Conservation (phyloP, 2,888 invertebrate genomes). For the Eucriotettix oculatus region DNA sequence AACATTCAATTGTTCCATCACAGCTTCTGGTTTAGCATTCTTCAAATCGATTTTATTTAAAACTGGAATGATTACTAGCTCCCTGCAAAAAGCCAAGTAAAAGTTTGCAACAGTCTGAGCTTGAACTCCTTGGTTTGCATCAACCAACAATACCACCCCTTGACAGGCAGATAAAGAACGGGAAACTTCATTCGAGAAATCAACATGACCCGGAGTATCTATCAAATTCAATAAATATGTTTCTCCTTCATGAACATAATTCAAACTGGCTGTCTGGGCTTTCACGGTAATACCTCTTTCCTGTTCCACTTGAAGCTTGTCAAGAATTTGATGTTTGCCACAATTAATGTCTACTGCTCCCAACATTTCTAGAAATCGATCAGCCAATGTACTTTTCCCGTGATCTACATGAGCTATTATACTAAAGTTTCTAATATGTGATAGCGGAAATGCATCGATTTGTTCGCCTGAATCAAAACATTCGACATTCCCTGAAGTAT, state of each 20-base stretch:
- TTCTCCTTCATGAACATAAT: conserved; percentile 49
- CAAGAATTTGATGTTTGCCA: conserved; percentile 54
- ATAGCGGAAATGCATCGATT: conserved; percentile 17
- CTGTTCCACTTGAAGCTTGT: conserved; percentile 70
- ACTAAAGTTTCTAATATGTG: conserved; percentile 73
- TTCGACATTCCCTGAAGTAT: no score
- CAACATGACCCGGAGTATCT: conserved; percentile 97
- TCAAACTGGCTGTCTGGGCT: conserved; percentile 85
- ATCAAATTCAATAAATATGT: conserved; percentile 82
- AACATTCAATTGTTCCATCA: conserved; percentile 57
- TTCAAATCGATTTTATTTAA: conserved; percentile 94
- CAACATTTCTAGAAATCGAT: conserved; percentile 82
- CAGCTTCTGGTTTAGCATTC: conserved; percentile 70
- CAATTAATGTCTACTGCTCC: conserved; percentile 55
- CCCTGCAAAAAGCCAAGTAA: conserved; percentile 68
- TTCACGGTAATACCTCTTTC: conserved; percentile 98
- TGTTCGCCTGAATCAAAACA: no score
- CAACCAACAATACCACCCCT: conserved; percentile 86
- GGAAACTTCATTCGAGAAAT: conserved; percentile 86
- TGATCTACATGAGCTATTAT: conserved; percentile 99
- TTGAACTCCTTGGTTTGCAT: conserved; percentile 91
- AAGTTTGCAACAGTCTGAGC: conserved; percentile 98
- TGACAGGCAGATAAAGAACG: conserved; percentile 85
- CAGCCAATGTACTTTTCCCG: conserved; percentile 94
- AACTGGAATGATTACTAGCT: conserved; percentile 75